Evolutionary conservation across 2,113 vertebrate genomes (phyloP), one percentile per base, ranked within the genome.

Genomic region (Dendropsophus ebraccatus): DNA sequence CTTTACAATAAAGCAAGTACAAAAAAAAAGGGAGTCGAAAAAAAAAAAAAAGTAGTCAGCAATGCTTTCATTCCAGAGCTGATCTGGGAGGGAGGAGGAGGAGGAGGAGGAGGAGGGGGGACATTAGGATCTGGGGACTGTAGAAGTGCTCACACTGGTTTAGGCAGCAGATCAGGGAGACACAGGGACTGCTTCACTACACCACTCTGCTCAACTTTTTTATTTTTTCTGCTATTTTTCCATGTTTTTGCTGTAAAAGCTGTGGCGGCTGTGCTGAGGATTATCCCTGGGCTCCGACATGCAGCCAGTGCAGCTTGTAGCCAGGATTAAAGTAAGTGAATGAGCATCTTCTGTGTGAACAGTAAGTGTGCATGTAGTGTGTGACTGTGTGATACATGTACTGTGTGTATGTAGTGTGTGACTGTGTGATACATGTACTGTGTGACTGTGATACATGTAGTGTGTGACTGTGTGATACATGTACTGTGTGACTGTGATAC

Each of bases 41-140:
- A 79, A 58, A 81, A 58, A 80, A 80, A 25, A 67, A 67, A 67
- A 32, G 16, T 67, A 67, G 62, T 52, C 11, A 82, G 50, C 30
- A 50, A 72, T 58, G 83, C 72, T 76, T 84, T 65, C 56, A 84
- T 84, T 83, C 69, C 82, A 85, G 84, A 79, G 84, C 45, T 25
- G 72, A 30, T 70, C 62, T 37, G 74, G 84, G 45, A 8, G 74
- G 75, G 70, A 69, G 75, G n/a, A 54, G 50, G 16, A 28, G 75
- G 65, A 32, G 28, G 84, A 54, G 60, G 75, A 58, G 32, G 83
- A 60, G 58, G 67, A 30, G 74, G 75, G n/a, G 30, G 62, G 8
- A 8, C 49, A 78, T 8, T 16, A 70, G 75, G 62, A 77, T 67
- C 75, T 30, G 52, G 74, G 50, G 32, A 47, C 75, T 30, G 52